Evolutionary conservation across 2,888 invertebrate species (phyloP), one percentile per base, ranked within the genome.

Genomic region (Halictus quadricinctus): DNA sequence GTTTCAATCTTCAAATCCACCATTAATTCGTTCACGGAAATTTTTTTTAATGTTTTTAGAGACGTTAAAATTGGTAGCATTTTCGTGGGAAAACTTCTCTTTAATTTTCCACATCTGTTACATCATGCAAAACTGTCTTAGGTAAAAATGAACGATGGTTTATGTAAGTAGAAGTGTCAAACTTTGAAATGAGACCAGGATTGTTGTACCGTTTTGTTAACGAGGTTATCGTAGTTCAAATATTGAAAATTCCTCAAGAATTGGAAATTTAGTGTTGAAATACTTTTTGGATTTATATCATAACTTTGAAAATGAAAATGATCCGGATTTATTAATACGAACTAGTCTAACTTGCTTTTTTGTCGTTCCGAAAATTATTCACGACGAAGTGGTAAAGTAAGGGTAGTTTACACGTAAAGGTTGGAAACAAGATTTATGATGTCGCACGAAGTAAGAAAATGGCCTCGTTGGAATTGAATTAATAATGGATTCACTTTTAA

Each of bases 401-500:
- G 1, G 13, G 5, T 25, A 60, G 60, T 60, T 60, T n/a, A 13
- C 25, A 6, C 60, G 60, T 5, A 13, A 29, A 29, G 64, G 64
- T 29, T 64, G 64, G 29, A 29, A 64, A 3, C 8, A 8, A 64
- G 29, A 64, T 64, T 64, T 64, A 64, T 6, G 29, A 64, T 29
- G 64, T 64, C 64, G 29, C 18, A 18, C 29, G 29, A 64, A 29
- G 8, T 64, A 64, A 41, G 36, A 78, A 46, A 78, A 54, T 48
- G 36, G 21, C 10, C 21, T 46, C 13, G 13, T 36, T 48, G n/a
- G 50, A 50, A 50, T 79, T 64, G 50, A 25, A 50, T 29, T 72
- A 60, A 72, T 8, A 64, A 64, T 72, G 29, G 8, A 43, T 80
- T 60, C 41, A 12, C 29, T 69, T 74, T 50, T 41, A 60, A 70